Evolutionary conservation across 2,797 vertebrate genomes (phyloP).

Genomic region (Alectoris magna): DNA sequence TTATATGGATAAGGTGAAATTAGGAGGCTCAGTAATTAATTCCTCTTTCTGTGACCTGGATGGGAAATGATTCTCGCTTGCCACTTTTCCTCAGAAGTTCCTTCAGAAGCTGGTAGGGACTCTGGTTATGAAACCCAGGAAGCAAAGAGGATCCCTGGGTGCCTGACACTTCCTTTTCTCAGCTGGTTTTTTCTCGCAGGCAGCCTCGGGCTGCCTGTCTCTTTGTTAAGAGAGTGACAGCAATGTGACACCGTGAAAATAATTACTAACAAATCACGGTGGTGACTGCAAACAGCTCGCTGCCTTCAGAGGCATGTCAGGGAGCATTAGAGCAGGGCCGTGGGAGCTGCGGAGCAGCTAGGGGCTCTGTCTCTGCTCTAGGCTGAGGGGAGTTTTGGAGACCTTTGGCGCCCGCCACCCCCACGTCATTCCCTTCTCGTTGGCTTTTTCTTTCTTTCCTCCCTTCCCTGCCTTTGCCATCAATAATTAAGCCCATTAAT

Average conservation of each 20-base stretch:
- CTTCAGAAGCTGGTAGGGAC: slow-evolving; percentile 74
- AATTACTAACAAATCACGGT: slow-evolving; percentile 99
- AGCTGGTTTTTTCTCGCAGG: slow-evolving; percentile 81
- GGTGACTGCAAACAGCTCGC: slow-evolving; percentile 99
- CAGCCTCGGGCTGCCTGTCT: slow-evolving; percentile 85
- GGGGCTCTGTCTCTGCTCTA: slow-evolving; percentile 58
- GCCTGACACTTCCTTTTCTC: slow-evolving; percentile 80
- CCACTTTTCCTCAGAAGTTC: slow-evolving; percentile 71
- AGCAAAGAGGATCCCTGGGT: slow-evolving; percentile 77
- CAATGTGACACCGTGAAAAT: slow-evolving; percentile 99
- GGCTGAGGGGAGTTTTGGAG: slow-evolving; percentile 48
- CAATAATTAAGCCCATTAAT: slow-evolving; percentile 59
- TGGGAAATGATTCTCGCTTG: slow-evolving; percentile 69
- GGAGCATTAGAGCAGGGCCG: slow-evolving; percentile 92
- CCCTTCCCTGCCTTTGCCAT: slow-evolving; percentile 46
- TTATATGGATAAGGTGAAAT: slow-evolving; percentile 42
- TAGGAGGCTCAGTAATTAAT: slow-evolving; percentile 60
- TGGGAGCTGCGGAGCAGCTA: slow-evolving; percentile 62
- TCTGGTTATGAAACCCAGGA: slow-evolving; percentile 70
- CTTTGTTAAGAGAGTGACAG: slow-evolving; percentile 97
- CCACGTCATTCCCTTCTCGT: slow-evolving; percentile 47
- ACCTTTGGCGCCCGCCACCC: slow-evolving; percentile 53
- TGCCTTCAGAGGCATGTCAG: slow-evolving; percentile 98
- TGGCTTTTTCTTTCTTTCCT: slow-evolving; percentile 28
- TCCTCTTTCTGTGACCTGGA: slow-evolving; percentile 71